Conservation (phyloP, 1,140 invertebrate genomes). For the Calliopsis andreniformis region DNA sequence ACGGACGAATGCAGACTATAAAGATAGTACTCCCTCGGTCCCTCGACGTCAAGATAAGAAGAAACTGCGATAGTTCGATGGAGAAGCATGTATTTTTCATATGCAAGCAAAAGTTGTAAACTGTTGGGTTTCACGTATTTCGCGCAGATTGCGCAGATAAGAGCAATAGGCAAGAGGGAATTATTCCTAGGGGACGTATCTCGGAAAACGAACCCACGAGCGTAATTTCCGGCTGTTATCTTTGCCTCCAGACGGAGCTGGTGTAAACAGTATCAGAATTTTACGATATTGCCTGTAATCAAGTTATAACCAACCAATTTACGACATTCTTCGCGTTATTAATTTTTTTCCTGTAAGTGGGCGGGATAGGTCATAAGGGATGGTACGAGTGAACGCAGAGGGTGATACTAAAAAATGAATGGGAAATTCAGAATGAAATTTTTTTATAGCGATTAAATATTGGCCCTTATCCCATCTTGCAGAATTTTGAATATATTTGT, state of each 20-base stretch:
- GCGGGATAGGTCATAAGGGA: too few species aligned
- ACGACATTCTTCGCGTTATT: not conserved
- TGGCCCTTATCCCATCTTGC: too few species aligned
- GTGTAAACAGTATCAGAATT: conserved; percentile 19
- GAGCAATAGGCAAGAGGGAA: conserved; percentile 17
- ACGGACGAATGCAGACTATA: too few species aligned
- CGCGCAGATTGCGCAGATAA: conserved; percentile 11
- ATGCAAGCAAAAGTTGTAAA: not conserved
- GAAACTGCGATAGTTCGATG: too few species aligned
- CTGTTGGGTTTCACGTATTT: not conserved
- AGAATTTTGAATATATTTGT: too few species aligned
- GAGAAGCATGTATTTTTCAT: not conserved
- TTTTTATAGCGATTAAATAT: too few species aligned
- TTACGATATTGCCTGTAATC: conserved; percentile 15
- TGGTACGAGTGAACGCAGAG: too few species aligned
- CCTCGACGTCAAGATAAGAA: too few species aligned
- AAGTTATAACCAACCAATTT: not conserved
- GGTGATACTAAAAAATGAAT: too few species aligned
- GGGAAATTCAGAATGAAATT: too few species aligned
- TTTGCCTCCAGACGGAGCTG: not conserved
- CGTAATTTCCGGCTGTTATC: conserved; percentile 45
- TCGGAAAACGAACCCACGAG: conserved; percentile 28
- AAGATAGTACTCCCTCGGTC: too few species aligned
- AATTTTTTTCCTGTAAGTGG: not conserved
- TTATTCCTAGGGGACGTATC: conserved; percentile 36